Conservation (phyloP, 30 jellyfish, hydroid and myxozoan species). For the Sanderia malayensis region DNA sequence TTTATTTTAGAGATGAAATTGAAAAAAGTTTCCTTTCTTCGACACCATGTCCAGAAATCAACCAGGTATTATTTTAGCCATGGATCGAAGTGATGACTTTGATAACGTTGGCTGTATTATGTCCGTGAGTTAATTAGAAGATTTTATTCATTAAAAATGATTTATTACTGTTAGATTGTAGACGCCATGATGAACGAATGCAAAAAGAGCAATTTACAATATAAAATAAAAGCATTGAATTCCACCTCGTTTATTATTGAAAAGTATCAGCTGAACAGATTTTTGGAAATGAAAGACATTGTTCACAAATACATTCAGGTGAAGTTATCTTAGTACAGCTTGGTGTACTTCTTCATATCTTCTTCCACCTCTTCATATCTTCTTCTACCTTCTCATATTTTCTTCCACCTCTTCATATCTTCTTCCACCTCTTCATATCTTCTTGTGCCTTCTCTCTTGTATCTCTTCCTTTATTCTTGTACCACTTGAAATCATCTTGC, state of each 20-base stretch:
- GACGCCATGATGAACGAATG: conserved; percentile 73
- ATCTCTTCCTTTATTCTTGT: too few species aligned
- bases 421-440: too few species aligned
- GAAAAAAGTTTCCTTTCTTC: conserved; percentile 21
- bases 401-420: too few species aligned
- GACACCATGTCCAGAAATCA: conserved; percentile 35
- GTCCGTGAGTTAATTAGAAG: too few species aligned
- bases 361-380: too few species aligned
- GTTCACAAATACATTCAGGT: conserved; percentile 47
- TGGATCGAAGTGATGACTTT: not conserved
- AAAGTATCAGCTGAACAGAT: conserved; percentile 47
- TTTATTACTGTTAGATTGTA: conserved; percentile 38
- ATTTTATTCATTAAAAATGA: too few species aligned
- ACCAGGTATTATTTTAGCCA: conserved; percentile 16
- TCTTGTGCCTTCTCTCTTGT: too few species aligned
- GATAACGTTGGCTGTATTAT: not conserved
- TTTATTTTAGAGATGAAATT: conserved; percentile 34
- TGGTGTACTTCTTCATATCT: too few species aligned
- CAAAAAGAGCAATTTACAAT: conserved; percentile 45
- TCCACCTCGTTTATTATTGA: conserved; percentile 46
- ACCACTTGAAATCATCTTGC: too few species aligned
- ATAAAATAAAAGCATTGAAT: conserved; percentile 64
- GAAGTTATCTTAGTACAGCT: too few species aligned
- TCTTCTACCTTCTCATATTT: too few species aligned
- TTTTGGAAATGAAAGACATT: conserved; percentile 34